Conservation (phyloP, 1,140 invertebrate species). For the Hestina assimilis region DNA sequence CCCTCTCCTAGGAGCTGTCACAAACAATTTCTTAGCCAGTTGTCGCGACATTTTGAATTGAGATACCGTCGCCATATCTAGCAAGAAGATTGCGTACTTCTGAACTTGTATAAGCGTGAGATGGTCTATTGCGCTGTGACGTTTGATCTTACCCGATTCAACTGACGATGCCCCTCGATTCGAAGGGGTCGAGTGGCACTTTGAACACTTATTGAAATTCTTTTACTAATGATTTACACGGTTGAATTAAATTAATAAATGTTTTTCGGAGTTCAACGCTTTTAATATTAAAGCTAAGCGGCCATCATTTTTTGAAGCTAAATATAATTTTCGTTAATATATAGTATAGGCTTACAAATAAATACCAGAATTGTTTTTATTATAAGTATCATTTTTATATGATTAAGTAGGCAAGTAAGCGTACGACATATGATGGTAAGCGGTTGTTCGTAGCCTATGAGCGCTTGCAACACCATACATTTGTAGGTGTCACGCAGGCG, state of each 20-base stretch:
- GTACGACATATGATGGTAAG: too few species aligned
- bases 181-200: constrained; percentile 2
- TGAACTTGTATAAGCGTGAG: constrained; percentile 7
- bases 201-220: constrained; percentile 1
- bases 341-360: too few species aligned
- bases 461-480: too few species aligned
- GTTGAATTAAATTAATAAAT: background rate
- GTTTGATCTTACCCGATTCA: constrained; percentile 19
- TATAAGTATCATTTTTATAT: too few species aligned
- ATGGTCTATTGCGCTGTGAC: constrained; percentile 13
- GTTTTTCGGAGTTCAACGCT: too few species aligned
- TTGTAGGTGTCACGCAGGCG: too few species aligned
- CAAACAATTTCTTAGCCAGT: constrained; percentile 20
- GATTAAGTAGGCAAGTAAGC: too few species aligned
- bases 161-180: background rate
- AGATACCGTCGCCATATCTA: constrained; percentile 14
- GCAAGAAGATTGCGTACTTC: constrained; percentile 14
- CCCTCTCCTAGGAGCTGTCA: constrained; percentile 11
- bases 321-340: too few species aligned
- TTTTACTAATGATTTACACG: background rate
- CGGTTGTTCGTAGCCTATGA: too few species aligned
- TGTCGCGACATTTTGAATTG: background rate
- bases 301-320: too few species aligned
- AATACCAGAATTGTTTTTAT: too few species aligned
- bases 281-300: too few species aligned